These are phyloP conservation scores for Acrocephalus scirpaceus DNA, from an alignment of 2,797 vertebrate genomes.

Conservation along the genomic window DNA sequence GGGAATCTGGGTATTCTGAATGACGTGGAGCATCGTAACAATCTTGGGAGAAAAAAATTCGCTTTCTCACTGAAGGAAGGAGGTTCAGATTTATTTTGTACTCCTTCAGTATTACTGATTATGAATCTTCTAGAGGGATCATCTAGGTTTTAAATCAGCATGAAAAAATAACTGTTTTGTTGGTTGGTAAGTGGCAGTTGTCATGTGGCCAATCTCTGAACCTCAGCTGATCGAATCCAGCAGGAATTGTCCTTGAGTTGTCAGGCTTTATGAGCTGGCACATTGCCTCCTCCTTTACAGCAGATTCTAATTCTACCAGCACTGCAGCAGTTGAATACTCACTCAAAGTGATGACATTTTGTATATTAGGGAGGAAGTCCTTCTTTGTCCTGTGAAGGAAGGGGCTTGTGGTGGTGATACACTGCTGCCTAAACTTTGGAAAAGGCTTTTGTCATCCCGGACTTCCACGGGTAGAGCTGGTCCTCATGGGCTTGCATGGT, in stretches of 20 bases:
- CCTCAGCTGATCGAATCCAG: conserved; percentile 16
- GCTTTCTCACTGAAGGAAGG: background rate
- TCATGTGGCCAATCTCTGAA: background rate
- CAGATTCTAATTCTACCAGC: background rate
- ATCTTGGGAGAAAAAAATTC: background rate
- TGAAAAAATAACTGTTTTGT: background rate
- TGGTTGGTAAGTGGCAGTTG: background rate
- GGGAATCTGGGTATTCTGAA: background rate
- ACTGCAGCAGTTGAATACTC: background rate
- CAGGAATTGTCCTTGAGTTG: conserved; percentile 40
- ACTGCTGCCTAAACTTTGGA: background rate
- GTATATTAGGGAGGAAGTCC: background rate
- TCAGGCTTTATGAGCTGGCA: conserved; percentile 21
- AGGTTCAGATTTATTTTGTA: background rate
- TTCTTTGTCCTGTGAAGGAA: background rate
- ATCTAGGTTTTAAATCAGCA: background rate
- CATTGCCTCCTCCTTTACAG: background rate
- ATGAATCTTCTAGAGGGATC: background rate
- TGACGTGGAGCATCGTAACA: background rate
- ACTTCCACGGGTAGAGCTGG: background rate
- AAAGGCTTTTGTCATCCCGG: background rate
- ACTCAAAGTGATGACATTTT: background rate
- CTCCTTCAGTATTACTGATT: background rate
- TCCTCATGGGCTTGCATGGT: background rate
- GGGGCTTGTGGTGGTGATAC: background rate